Evolutionary conservation across 2,888 invertebrate genomes (phyloP).

Genomic region (Lasioglossum malachurum): DNA sequence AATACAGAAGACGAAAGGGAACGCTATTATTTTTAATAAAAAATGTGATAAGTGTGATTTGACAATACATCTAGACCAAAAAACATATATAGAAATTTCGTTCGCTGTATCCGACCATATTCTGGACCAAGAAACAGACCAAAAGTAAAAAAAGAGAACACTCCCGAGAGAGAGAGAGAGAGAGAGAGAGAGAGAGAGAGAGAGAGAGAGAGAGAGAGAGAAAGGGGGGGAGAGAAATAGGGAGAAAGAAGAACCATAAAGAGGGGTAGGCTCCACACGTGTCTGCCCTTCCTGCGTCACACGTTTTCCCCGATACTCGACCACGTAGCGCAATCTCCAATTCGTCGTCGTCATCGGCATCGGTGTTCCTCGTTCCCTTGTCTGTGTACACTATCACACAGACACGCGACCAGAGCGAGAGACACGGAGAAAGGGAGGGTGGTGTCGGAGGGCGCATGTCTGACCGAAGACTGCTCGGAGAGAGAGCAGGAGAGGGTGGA

Average conservation of each 20-base stretch:
- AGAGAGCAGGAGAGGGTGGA: conserved; percentile 47
- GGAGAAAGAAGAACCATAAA: conserved; percentile 7
- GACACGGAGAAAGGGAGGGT: conserved; percentile 1
- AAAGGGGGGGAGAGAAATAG: background rate
- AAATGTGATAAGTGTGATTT: background rate
- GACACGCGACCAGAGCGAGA: background rate
- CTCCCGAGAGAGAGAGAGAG: too few species aligned
- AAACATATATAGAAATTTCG: background rate
- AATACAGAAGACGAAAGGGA: background rate
- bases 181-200: background rate
- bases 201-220: background rate
- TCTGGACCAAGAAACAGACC: background rate
- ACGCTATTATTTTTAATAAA: background rate
- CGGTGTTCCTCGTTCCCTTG: conserved; percentile 45
- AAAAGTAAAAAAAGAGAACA: background rate
- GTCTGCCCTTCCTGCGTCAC: conserved; percentile 61
- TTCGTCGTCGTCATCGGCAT: conserved; percentile 52
- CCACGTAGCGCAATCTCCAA: conserved; percentile 59
- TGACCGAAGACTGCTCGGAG: conserved; percentile 44
- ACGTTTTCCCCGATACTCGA: conserved; percentile 43
- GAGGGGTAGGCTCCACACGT: conserved; percentile 52
- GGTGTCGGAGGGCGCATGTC: conserved; percentile 59
- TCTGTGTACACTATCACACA: conserved; percentile 49
- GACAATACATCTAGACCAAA: background rate
- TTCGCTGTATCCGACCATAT: background rate